Conservation (phyloP, 2,888 invertebrate genomes). For the Diarsia rubi region DNA sequence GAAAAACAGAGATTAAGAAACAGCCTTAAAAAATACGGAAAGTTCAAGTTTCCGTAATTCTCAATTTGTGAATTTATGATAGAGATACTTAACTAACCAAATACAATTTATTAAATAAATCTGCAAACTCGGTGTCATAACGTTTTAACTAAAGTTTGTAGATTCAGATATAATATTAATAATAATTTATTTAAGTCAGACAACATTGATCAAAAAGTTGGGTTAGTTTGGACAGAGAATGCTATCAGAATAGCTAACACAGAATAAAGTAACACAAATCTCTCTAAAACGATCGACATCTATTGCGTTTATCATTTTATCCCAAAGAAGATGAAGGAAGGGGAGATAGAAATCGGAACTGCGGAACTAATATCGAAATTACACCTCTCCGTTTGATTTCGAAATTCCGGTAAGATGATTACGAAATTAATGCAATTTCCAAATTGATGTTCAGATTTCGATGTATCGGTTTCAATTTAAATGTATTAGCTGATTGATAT, state of each 20-base stretch:
- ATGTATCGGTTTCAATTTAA: slow-evolving; percentile 26
- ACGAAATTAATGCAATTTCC: slow-evolving; percentile 35
- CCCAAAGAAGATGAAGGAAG: background rate
- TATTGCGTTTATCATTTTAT: slow-evolving; percentile 2
- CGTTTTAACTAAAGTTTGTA: background rate
- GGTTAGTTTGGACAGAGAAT: too few relatives aligned
- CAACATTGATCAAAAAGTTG: too few relatives aligned
- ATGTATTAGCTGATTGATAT: background rate
- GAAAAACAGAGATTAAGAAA: background rate
- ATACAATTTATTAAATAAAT: background rate
- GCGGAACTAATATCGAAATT: slow-evolving; percentile 40
- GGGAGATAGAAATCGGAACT: slow-evolving; percentile 33
- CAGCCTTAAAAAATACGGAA: background rate
- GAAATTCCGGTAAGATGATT: slow-evolving; percentile 20
- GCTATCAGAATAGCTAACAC: background rate
- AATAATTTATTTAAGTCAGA: too few relatives aligned
- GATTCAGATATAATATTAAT: background rate
- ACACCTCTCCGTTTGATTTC: slow-evolving; percentile 15
- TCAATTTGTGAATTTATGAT: too few relatives aligned
- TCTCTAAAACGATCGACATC: background rate
- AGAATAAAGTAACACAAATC: background rate
- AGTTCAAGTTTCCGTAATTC: too few relatives aligned
- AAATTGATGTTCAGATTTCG: slow-evolving; percentile 39
- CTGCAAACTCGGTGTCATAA: background rate
- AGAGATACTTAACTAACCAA: background rate